Conservation (phyloP, 2,113 vertebrate species). For the crab-eating macaque (Macaca fascicularis) region T2T-MFA8v1.1 NC_088380.1:5934501-5935000, state of each 20-base stretch:
- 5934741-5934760: rapidly evolving
- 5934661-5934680: neutral
- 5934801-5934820: neutral
- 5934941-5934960: rapidly evolving
- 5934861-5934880: neutral
- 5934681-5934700: neutral
- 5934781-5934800: neutral
- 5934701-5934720: neutral
- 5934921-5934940: neutral
- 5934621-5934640: neutral
- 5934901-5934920: neutral
- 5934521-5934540: neutral
- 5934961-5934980: neutral
- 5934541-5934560: neutral
- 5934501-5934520: neutral
- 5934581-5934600: neutral
- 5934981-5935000: rapidly evolving
- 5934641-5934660: too few species aligned
- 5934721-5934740: neutral
- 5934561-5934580: neutral
- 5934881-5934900: too few species aligned
- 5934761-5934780: too few species aligned
- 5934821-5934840: neutral
- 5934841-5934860: neutral
- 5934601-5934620: rapidly evolving